Base-by-base conservation (phyloP, 2,888 invertebrate species). In the Schizaphis graminum region DNA sequence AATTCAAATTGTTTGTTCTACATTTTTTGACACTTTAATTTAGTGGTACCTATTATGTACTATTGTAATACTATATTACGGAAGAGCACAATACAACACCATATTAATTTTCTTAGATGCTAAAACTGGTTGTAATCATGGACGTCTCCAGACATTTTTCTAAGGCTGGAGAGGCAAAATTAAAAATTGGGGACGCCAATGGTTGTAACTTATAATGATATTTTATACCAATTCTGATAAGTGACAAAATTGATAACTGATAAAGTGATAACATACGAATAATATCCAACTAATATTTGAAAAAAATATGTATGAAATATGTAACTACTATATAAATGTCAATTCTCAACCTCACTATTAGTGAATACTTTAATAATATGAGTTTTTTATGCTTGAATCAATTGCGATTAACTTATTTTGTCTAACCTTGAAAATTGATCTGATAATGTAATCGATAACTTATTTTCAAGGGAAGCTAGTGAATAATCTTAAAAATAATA, bases 401-500 rank as follows among this genome's bases (percentile, higher is more conserved):
- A 77, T 35, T 35, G 8, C 8, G 77, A 77, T 77, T 21, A 35
- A 35, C 35, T 35, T 77, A 35, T 35, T n/a, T 49, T 67, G 49
- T 21, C 26, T 41, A 24, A 53, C 91, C 53, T 91, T 53, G 84
- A 53, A 84, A 49, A 91, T 28, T 53, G 26, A 41, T 77, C 21
- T 77, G 21, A 77, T 35, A 77, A 77, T 77, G 77, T 21, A 77
- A 77, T 56, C 88, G 56, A 56, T 53, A 35, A 89, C 35, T 56
- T 77, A n/a, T n/a, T 91, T 91, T 86, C 91, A 91, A 91, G 91
- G 91, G 57, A 91, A 91, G 85, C 91, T 86, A 57, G 57, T 91
- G 57, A 24, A 0, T n/a, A 57, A 91, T 47, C n/a, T 61, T 89
- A 47, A 67, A 67, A n/a, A 47, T n/a, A 84, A 28, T 44, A 44